Evolutionary conservation across 2,888 invertebrate genomes (phyloP).

Genomic region (Ephialtes manifestator): DNA sequence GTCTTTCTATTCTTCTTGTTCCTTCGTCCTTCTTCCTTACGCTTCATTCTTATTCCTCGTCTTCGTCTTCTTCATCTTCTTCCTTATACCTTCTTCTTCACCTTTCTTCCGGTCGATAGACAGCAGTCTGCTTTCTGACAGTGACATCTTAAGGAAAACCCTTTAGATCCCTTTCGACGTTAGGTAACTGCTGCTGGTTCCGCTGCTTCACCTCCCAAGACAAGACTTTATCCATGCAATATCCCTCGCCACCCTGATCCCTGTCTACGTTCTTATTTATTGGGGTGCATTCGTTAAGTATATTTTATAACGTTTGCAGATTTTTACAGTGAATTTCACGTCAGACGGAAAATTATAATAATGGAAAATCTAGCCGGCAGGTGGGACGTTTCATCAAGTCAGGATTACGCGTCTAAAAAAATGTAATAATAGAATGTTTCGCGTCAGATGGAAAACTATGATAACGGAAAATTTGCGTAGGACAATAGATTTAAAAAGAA

Average conservation of each 20-base stretch:
- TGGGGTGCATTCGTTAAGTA: conserved; percentile 17
- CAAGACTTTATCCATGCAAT: conserved; percentile 25
- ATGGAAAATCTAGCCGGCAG: too few species aligned
- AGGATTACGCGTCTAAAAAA: too few species aligned
- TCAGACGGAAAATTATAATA: too few species aligned
- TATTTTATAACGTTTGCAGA: background rate
- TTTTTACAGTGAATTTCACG: background rate
- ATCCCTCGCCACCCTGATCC: conserved; percentile 5
- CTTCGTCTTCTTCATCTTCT: conserved; percentile 22
- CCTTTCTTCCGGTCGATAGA: conserved; percentile 48
- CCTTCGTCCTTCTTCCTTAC: conserved; percentile 11
- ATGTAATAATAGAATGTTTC: too few species aligned
- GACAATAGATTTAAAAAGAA: too few species aligned
- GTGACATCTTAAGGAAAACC: conserved; percentile 32
- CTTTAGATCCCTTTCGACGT: conserved; percentile 31
- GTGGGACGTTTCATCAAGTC: background rate
- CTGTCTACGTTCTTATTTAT: conserved; percentile 28
- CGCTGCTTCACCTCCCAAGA: conserved; percentile 9
- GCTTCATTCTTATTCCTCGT: conserved; percentile 15
- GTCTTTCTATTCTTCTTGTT: conserved; percentile 14
- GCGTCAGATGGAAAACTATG: too few species aligned
- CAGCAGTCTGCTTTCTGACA: conserved; percentile 31
- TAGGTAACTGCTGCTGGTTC: conserved; percentile 32
- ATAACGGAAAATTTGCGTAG: too few species aligned
- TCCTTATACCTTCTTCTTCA: conserved; percentile 18